Evolutionary conservation across 2,888 invertebrate species (phyloP).

Genomic region (Cepaea hortensis): DNA sequence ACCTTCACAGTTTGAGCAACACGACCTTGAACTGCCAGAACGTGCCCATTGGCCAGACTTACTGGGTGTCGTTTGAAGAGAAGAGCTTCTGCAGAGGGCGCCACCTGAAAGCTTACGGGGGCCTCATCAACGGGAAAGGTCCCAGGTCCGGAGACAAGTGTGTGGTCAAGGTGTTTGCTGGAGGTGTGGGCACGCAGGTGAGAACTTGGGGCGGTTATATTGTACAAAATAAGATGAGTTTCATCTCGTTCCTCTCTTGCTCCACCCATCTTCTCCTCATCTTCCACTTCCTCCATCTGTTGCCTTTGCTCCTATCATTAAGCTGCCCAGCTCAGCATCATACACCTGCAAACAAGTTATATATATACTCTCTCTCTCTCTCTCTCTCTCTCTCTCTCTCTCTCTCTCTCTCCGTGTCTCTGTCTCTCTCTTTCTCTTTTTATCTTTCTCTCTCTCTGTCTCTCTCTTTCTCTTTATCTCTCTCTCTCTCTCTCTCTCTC

Average conservation of each 20-base stretch:
- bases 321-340: too few species aligned
- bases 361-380: too few species aligned
- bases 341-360: too few species aligned
- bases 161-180: slow-evolving; percentile 61
- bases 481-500: too few species aligned
- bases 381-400: too few species aligned
- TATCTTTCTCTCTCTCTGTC: too few species aligned
- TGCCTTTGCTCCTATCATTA: too few species aligned
- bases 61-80: slow-evolving; percentile 47
- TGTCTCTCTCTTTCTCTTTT: too few species aligned
- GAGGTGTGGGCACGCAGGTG: slow-evolving; percentile 53
- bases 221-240: background rate
- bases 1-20: slow-evolving; percentile 30
- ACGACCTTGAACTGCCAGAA: slow-evolving; percentile 32
- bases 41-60: slow-evolving; percentile 54
- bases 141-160: slow-evolving; percentile 62
- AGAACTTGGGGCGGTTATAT: slow-evolving; percentile 1
- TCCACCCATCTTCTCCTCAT: background rate
- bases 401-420: too few species aligned
- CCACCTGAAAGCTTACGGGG: slow-evolving; percentile 60
- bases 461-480: too few species aligned
- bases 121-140: slow-evolving; percentile 62
- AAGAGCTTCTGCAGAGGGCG: slow-evolving; percentile 52
- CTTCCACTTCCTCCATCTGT: background rate
- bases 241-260: background rate